Evolutionary conservation across 2,888 invertebrate species (phyloP).

Genomic region (Drosophila austrosaltans): DNA sequence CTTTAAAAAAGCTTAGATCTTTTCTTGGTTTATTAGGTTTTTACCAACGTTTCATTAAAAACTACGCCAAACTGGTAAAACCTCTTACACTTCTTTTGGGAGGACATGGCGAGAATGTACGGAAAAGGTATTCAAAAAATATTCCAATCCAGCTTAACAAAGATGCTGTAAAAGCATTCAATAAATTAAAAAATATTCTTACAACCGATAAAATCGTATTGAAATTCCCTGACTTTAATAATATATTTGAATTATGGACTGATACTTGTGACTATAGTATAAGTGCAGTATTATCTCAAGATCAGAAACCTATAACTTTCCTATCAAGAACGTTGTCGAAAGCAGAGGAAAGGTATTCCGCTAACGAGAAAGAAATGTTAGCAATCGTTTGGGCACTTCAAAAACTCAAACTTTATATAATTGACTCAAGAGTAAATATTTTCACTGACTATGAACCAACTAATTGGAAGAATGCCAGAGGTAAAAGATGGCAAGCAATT

Average conservation of each 20-base stretch:
- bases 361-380: neutral
- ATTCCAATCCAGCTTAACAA: neutral
- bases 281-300: neutral
- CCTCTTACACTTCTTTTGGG: neutral
- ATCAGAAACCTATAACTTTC: neutral
- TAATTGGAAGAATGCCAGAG: neutral
- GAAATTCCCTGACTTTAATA: neutral
- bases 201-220: neutral
- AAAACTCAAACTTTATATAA: neutral
- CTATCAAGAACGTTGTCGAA: neutral
- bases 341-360: neutral
- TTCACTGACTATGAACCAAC: neutral
- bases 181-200: neutral
- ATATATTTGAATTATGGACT: neutral
- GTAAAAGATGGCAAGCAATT: neutral
- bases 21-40: neutral
- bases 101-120: neutral
- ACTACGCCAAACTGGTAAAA: neutral
- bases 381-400: neutral
- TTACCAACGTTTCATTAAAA: neutral
- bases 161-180: neutral
- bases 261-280: neutral
- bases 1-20: neutral
- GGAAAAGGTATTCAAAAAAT: neutral
- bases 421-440: neutral